These are phyloP conservation scores for Scaptomyza parva DNA, from an alignment of 2,888 invertebrate species.

Conservation along the genomic window DNA sequence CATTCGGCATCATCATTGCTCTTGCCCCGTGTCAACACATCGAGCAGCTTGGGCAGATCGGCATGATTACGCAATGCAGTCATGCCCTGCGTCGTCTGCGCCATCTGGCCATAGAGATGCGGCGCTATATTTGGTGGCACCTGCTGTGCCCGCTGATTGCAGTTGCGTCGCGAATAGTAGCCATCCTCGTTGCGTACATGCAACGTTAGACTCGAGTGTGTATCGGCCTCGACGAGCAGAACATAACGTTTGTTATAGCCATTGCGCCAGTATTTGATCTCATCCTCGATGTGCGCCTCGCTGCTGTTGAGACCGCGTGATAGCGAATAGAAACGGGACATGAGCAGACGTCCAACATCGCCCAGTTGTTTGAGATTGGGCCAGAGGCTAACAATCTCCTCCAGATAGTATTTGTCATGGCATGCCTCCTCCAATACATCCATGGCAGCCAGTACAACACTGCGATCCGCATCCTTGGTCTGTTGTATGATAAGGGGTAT, in stretches of 20 bases:
- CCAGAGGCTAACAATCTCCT: constrained; percentile 90
- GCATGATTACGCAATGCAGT: constrained; percentile 82
- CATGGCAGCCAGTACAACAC: constrained; percentile 92
- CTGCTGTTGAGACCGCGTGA: constrained; percentile 89
- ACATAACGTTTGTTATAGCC: constrained; percentile 93
- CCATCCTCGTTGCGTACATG: constrained; percentile 93
- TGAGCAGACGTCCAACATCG: constrained; percentile 91
- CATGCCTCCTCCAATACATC: constrained; percentile 96
- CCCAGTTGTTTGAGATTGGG: constrained; percentile 90
- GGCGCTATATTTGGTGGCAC: constrained; percentile 86
- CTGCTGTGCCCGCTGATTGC: constrained; percentile 87
- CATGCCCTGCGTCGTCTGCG: constrained; percentile 87
- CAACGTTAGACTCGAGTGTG: constrained; percentile 94
- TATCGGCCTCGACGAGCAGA: constrained; percentile 93
- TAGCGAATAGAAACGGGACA: constrained; percentile 91
- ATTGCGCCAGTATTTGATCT: constrained; percentile 92
- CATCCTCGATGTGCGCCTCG: constrained; percentile 88
- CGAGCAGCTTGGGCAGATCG: constrained; percentile 79
- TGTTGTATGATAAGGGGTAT: constrained; percentile 93
- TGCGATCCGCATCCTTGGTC: constrained; percentile 92
- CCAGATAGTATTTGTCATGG: constrained; percentile 92
- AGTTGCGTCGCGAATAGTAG: constrained; percentile 89
- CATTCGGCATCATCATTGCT: constrained; percentile 89
- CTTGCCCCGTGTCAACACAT: constrained; percentile 85
- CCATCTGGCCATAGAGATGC: constrained; percentile 94